Evolutionary conservation across 2,888 invertebrate genomes (phyloP).

Genomic region (Magallana nippona): DNA sequence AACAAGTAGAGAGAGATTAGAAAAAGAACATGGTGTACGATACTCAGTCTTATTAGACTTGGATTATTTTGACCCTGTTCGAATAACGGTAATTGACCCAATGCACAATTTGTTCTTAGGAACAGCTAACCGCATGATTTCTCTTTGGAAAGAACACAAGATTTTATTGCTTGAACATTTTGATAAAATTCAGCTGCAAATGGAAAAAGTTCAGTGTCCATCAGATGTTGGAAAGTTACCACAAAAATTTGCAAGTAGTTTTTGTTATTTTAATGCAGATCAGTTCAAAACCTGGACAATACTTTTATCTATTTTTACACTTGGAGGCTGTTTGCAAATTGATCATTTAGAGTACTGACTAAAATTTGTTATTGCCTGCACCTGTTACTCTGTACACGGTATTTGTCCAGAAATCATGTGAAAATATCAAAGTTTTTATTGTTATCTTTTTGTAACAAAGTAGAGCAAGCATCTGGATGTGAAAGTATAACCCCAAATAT

Average conservation of each 20-base stretch:
- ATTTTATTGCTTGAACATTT: conserved; percentile 39
- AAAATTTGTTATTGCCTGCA: conserved; percentile 48
- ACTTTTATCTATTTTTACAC: conserved; percentile 46
- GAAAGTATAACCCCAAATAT: conserved; percentile 44
- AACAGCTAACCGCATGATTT: conserved; percentile 41
- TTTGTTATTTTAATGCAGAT: conserved; percentile 48
- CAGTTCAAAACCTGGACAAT: conserved; percentile 48
- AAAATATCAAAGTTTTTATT: conserved; percentile 37
- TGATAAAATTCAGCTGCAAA: conserved; percentile 29
- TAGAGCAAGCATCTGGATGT: conserved; percentile 41
- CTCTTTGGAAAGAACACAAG: conserved; percentile 43
- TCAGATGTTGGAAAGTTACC: conserved; percentile 46
- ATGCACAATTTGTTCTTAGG: conserved; percentile 50
- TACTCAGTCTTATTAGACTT: conserved; percentile 45
- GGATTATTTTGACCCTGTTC: conserved; percentile 46
- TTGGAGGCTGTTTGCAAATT: conserved; percentile 35
- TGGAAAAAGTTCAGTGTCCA: conserved; percentile 38
- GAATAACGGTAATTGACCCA: conserved; percentile 47
- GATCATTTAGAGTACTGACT: conserved; percentile 45
- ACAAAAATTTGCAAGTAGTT: conserved; percentile 42
- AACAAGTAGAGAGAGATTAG: background rate
- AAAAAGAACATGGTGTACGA: conserved; percentile 42
- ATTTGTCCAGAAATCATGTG: conserved; percentile 37
- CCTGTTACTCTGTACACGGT: conserved; percentile 38
- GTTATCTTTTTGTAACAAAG: conserved; percentile 37